Evolutionary conservation across 2,888 invertebrate species (phyloP), one percentile per base, ranked within the genome.

Genomic region (Orthosia cruda): DNA sequence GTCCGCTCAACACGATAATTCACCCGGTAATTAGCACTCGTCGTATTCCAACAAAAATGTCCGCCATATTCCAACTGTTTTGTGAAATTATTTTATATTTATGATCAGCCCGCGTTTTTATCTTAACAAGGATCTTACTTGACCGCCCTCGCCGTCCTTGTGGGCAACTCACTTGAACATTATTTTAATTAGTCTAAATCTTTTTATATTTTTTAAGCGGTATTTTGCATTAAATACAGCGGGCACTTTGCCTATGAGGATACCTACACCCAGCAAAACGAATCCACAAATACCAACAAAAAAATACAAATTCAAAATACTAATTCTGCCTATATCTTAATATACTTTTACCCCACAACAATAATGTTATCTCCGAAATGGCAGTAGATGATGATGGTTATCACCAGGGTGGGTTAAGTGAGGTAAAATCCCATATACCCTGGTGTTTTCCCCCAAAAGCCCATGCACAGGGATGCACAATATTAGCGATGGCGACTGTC

Each of bases 21-120:
- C 91, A 93, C 91, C 90, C 88, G 84, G 92, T 96, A 96, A 96
- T 96, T 96, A 96, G 95, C 95, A 95, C 93, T 95, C 94, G 91
- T 93, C 92, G 93, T 93, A 90, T 93, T 92, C 91, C 92, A 90
- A 93, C 93, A 93, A 94, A 94, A 96, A 95, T 94, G 94, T 95
- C 93, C 92, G 92, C 91, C 89, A 89, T 91, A 89, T 89, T 91
- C 90, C 89, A 88, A 91, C 88, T 90, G 90, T 91, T 92, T 89
- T 92, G 89, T 89, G 81, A 91, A 93, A 94, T 93, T 94, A 93
- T 93, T 93, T 92, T 92, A 92, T 94, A 94, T 95, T 96, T 94
- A 94, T 90, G 87, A 87, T 89, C 87, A 73, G 83, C 70, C 78
- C 71, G 81, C 74, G 26, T 68, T 89, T 89, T 93, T 92, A 95